Percentiles rank a stretch among this genome's conserved stretches.
Evolutionary conservation across 2,797 vertebrate species (phyloP).

Genomic region (Lemur catta): DNA sequence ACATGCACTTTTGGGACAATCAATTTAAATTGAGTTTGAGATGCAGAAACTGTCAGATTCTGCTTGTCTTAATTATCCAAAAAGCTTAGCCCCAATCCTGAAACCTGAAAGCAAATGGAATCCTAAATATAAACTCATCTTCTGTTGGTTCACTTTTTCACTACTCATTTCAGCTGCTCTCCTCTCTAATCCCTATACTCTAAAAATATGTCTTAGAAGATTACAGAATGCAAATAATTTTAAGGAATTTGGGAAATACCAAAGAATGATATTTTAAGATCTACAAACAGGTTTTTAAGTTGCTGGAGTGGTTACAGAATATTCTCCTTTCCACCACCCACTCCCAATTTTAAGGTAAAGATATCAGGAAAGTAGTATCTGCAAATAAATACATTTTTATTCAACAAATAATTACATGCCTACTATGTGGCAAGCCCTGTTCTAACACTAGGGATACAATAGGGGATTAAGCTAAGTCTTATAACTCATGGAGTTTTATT

Average conservation of each 20-base stretch:
- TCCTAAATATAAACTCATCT: slow-evolving; percentile 5
- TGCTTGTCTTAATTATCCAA: background rate
- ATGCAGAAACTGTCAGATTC: background rate
- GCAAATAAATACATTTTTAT: slow-evolving; percentile 41
- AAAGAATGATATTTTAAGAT: background rate
- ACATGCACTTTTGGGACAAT: background rate
- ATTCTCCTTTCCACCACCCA: background rate
- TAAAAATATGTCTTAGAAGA: background rate
- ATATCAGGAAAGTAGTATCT: background rate
- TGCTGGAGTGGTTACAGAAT: background rate
- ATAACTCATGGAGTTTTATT: background rate
- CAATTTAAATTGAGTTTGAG: background rate
- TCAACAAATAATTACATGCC: background rate
- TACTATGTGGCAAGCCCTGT: background rate
- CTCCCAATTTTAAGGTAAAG: background rate
- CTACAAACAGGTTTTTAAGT: background rate
- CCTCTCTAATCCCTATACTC: background rate
- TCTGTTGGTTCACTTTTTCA: background rate
- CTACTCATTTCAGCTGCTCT: background rate
- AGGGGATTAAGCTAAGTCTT: background rate
- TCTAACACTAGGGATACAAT: background rate
- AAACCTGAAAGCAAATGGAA: background rate
- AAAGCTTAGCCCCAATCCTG: background rate
- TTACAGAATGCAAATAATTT: background rate
- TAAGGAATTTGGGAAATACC: background rate